Base-by-base conservation (phyloP, 1,140 invertebrate genomes). In the Batillaria attramentaria region DNA sequence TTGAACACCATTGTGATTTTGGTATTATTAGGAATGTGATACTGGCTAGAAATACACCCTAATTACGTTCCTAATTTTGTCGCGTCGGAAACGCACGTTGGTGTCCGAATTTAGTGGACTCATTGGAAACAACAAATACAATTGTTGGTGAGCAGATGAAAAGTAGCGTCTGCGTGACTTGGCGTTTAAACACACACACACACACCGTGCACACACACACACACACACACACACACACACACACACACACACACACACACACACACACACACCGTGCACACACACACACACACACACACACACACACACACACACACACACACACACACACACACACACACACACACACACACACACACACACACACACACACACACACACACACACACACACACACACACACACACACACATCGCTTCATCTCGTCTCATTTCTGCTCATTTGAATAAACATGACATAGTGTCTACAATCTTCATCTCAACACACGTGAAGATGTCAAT, bases 211-310 rank as follows among this genome's bases (percentile, higher is more conserved):
- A 62, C 57, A 62, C 6, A 62, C 20, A n/a, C 20, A 10, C 5
- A 8, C 57, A n/a, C 20, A 28, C n/a, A n/a, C 13, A 28, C 20
- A 16, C 57, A n/a, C 6, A n/a, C 13, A n/a, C n/a, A 62, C n/a
- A n/a, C 57, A 62, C 57, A 62, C 57, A 62, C 57, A 62, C 57
- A 62, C 57, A 62, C 57, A 62, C 57, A 62, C 57, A 62, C 57
- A 62, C 57, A 62, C 57, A 62, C 57, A 62, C 57, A 62, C 57
- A 62, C 20, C 57, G 31, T 28, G 31, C 57, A 62, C 57, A 62
- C 57, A 62, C 57, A 62, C 57, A 62, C 57, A 62, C 57, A n/a
- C 57, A 62, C 57, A n/a, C 57, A 62, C 57, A n/a, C 57, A 62
- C 57, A 28, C 57, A 62, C 57, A 28, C 57, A 62, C 57, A 62